A percentile compares a stretch with the other conserved stretches of the same genome.
phyloP scores from a whole-genome alignment of 2,797 vertebrate genomes.

The Cossypha caffra region DNA sequence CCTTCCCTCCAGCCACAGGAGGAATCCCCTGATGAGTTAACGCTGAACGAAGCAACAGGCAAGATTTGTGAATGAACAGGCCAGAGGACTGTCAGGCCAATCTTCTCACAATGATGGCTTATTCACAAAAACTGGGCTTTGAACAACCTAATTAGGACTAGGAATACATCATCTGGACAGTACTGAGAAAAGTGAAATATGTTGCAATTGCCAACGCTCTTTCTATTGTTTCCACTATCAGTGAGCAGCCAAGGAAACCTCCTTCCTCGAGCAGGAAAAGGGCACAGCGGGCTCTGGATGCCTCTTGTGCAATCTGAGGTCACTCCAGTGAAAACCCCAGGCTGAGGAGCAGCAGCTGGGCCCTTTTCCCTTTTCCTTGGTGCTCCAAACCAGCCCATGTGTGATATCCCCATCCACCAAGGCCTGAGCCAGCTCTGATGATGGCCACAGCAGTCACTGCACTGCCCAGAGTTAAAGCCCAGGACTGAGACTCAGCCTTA shows the following conservation, averaged over 20 bases:
- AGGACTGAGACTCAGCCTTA: background rate
- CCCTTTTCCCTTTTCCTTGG: background rate
- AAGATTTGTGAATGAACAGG: constrained; percentile 59
- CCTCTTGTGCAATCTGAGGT: background rate
- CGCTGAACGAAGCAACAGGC: background rate
- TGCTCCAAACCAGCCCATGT: fast-evolving
- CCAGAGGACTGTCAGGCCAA: constrained; percentile 45
- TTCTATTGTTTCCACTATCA: constrained; percentile 42
- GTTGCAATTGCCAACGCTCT: background rate
- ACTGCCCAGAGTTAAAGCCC: background rate
- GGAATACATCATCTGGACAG: constrained; percentile 58
- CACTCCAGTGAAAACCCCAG: fast-evolving
- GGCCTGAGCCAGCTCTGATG: background rate
- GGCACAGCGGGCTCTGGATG: background rate
- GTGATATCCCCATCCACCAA: fast-evolving
- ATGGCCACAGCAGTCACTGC: fast-evolving
- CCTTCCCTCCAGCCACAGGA: background rate
- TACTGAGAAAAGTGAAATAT: constrained; percentile 43
- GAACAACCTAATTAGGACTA: constrained; percentile 53
- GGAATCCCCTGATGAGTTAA: background rate
- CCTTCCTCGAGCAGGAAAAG: background rate
- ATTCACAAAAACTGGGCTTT: constrained; percentile 59
- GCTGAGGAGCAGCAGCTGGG: background rate
- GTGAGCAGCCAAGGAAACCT: background rate
- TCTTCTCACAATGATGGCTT: constrained; percentile 54